Conservation (phyloP, 2,797 vertebrate genomes). For the Peromyscus aztecus region DNA sequence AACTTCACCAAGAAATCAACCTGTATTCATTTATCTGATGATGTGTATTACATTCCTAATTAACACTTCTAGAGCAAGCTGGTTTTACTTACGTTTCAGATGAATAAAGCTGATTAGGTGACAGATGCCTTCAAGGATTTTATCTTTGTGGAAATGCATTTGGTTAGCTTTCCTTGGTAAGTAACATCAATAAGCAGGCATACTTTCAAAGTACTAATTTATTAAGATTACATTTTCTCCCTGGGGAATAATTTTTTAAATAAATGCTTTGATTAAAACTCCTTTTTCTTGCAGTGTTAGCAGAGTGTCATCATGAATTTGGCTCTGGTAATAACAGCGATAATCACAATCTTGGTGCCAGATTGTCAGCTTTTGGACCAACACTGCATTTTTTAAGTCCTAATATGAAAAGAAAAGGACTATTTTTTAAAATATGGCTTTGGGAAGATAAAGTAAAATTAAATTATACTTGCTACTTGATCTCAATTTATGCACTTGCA, state of each 20-base stretch:
- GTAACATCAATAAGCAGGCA: neutral
- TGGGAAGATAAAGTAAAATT: neutral
- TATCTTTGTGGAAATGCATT: neutral
- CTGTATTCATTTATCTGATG: neutral
- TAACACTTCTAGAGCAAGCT: conserved; percentile 50
- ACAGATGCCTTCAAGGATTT: neutral
- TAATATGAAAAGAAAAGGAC: neutral
- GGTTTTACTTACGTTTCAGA: neutral
- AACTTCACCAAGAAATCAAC: conserved; percentile 44
- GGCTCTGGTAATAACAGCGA: neutral
- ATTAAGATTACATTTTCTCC: neutral
- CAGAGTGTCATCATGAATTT: neutral
- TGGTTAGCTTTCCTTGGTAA: neutral
- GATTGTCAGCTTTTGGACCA: neutral
- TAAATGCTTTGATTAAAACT: neutral
- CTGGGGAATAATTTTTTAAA: neutral
- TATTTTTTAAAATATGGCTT: neutral
- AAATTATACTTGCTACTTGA: neutral
- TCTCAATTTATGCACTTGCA: neutral
- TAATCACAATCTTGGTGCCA: neutral
- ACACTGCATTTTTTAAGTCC: neutral
- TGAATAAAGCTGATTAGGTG: conserved; percentile 38
- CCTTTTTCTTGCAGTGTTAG: neutral
- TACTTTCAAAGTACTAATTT: conserved; percentile 40
- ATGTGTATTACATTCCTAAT: conserved; percentile 18